phyloP scores from a whole-genome alignment of 2,797 vertebrate genomes.

The Lacerta viridis region DNA sequence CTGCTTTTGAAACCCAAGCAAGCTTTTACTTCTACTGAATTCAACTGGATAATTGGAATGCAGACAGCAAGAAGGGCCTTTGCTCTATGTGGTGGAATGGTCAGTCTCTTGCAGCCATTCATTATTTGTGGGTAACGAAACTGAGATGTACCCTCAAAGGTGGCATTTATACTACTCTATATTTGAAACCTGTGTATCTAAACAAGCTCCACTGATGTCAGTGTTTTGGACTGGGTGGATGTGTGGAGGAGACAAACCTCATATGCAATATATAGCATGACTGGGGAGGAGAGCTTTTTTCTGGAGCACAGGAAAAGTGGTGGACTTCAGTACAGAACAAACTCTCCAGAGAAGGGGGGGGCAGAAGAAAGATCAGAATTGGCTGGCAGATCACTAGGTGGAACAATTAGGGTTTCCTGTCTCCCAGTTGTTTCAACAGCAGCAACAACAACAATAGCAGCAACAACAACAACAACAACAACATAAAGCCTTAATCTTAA shows the following conservation, averaged over 20 bases:
- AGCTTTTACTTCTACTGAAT: slow-evolving; percentile 64
- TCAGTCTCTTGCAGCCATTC: slow-evolving; percentile 19
- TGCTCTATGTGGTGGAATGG: slow-evolving; percentile 21
- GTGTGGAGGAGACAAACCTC: background rate
- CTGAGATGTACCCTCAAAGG: background rate
- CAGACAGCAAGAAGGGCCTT: slow-evolving; percentile 25
- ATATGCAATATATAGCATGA: slow-evolving; percentile 16
- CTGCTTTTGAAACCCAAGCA: slow-evolving; percentile 56
- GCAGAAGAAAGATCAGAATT: background rate
- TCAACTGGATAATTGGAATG: slow-evolving; percentile 42
- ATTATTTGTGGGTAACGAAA: background rate
- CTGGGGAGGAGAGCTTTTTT: background rate
- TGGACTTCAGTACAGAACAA: background rate
- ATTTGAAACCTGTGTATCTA: slow-evolving; percentile 4
- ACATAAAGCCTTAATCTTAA: no score
- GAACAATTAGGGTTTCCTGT: background rate
- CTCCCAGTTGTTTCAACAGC: background rate
- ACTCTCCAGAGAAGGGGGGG: background rate
- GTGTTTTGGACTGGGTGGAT: background rate
- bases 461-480: no score
- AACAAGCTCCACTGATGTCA: slow-evolving; percentile 11
- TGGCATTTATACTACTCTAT: background rate
- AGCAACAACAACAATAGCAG: no score
- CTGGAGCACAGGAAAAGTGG: background rate
- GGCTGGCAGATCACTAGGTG: background rate